Conservation (phyloP, 2,888 invertebrate species). For the Calameuta filiformis region DNA sequence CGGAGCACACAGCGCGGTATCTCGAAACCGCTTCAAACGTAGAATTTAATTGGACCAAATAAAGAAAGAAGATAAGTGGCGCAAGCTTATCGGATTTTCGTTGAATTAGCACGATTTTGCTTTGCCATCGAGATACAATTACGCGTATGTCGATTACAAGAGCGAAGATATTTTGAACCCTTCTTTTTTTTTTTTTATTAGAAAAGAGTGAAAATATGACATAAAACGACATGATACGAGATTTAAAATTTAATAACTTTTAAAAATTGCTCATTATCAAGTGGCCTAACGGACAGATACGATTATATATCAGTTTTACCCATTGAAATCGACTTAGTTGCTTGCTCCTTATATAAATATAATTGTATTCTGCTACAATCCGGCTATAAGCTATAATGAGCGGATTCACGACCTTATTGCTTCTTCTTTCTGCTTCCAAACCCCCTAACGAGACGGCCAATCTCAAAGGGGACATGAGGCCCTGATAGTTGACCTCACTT, state of each 20-base stretch:
- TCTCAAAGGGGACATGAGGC: conserved; percentile 31
- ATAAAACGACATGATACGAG: not conserved
- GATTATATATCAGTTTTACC: conserved; percentile 4
- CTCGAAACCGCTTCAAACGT: not conserved
- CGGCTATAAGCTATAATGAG: conserved; percentile 10
- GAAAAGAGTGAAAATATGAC: not conserved
- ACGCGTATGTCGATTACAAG: not conserved
- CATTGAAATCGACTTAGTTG: conserved; percentile 21
- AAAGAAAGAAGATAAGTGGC: not conserved
- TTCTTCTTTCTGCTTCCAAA: conserved; percentile 37
- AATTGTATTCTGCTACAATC: conserved; percentile 10
- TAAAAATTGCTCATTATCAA: not conserved
- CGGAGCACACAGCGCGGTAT: not conserved
- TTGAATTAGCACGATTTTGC: not conserved
- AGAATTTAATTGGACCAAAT: not conserved
- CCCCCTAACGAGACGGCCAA: conserved; percentile 35
- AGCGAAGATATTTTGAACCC: conserved; percentile 5
- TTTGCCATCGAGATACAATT: not conserved
- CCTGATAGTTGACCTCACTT: conserved; percentile 53
- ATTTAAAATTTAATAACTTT: not conserved
- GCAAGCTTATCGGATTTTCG: not conserved
- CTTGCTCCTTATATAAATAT: conserved; percentile 22
- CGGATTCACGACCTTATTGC: conserved; percentile 20
- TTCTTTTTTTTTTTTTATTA: not conserved
- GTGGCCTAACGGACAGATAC: not conserved